Conservation (phyloP, 2,113 vertebrate species). For the Nannospalax galili region DNA sequence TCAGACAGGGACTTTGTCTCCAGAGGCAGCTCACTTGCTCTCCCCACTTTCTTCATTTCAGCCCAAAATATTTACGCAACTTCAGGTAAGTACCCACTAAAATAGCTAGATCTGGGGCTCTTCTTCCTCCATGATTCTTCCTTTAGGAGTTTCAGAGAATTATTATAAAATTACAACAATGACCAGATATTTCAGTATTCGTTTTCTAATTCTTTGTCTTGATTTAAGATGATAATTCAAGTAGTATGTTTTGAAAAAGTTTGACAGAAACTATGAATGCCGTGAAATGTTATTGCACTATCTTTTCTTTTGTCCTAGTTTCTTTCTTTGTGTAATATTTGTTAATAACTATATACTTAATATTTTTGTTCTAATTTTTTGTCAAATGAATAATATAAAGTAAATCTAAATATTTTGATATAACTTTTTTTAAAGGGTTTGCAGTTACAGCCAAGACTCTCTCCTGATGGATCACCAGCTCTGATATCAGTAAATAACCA, state of each 20-base stretch:
- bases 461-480: conserved; percentile 83
- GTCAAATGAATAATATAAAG: not conserved
- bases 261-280: conserved; percentile 12
- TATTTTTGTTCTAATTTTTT: conserved; percentile 29
- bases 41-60: conserved; percentile 89
- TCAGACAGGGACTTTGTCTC: conserved; percentile 77
- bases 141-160: conserved; percentile 34
- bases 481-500: conserved; percentile 82
- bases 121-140: not conserved
- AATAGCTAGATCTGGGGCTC: not conserved
- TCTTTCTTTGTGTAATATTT: conserved; percentile 48
- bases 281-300: conserved; percentile 39
- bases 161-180: conserved; percentile 44
- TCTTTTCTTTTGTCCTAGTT: conserved; percentile 47
- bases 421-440: conserved; percentile 84
- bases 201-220: conserved; percentile 39
- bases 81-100: conserved; percentile 85
- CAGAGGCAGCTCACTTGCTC: conserved; percentile 86
- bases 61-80: conserved; percentile 90
- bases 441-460: conserved; percentile 86
- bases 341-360: not conserved
- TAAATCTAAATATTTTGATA: conserved; percentile 62
- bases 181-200: conserved; percentile 42
- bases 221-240: conserved; percentile 50
- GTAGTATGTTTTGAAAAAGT: conserved; percentile 38